Percentiles rank a stretch among this genome's conserved stretches.
Evolutionary conservation across 2,888 invertebrate species (phyloP).

Genomic region (Pterostichus madidus): DNA sequence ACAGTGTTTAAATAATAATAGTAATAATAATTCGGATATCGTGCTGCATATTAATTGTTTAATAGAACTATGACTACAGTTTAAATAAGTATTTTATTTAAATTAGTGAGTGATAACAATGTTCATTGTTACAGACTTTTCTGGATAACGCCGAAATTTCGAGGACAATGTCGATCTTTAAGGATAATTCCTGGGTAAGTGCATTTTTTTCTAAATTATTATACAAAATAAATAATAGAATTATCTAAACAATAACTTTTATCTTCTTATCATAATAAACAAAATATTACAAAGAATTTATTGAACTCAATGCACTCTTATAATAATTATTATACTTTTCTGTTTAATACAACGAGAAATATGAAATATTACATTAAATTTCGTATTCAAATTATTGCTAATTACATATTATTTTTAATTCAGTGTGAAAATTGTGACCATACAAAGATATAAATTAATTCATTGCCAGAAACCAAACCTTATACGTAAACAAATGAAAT

Average conservation of each 20-base stretch:
- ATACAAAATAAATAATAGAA: background rate
- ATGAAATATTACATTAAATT: background rate
- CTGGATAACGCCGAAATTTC: conserved; percentile 67
- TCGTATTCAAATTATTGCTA: background rate
- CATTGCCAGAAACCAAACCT: background rate
- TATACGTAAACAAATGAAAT: conserved; percentile 1
- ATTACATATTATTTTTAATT: background rate
- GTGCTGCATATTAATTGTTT: background rate
- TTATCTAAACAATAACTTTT: conserved; percentile 2
- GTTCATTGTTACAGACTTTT: conserved; percentile 50
- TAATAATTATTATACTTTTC: background rate
- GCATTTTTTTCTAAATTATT: conserved; percentile 3
- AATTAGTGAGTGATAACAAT: conserved; percentile 39
- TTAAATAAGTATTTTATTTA: conserved; percentile 6
- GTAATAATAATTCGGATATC: background rate
- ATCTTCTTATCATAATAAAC: background rate
- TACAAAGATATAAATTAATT: background rate
- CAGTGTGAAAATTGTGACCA: background rate
- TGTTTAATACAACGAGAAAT: background rate
- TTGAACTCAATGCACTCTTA: background rate
- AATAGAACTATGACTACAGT: background rate
- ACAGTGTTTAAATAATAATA: conserved; percentile 47
- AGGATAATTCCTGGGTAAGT: conserved; percentile 82
- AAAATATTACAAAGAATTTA: background rate
- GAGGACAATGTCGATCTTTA: conserved; percentile 79